Evolutionary conservation across 2,113 vertebrate species (phyloP).

Genomic region (Melanostigma gelatinosum): DNA sequence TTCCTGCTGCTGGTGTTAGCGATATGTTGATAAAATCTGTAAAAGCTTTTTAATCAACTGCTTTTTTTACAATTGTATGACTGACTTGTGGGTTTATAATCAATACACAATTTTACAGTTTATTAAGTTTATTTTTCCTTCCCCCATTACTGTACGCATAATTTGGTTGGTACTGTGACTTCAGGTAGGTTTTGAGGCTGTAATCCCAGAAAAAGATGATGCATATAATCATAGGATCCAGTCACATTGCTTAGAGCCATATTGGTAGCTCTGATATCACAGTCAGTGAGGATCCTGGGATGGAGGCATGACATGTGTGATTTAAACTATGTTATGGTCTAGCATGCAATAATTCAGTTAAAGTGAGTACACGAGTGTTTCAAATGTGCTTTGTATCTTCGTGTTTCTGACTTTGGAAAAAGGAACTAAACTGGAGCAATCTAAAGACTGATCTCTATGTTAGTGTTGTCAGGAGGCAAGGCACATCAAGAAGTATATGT

Average conservation of each 20-base stretch:
- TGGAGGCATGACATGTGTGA: neutral
- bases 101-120: neutral
- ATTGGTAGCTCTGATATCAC: neutral
- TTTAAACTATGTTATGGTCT: neutral
- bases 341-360: neutral
- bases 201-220: neutral
- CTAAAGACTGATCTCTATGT: neutral
- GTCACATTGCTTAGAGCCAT: neutral
- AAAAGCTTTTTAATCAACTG: neutral
- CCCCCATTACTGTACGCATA: neutral
- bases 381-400: conserved; percentile 2
- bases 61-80: neutral
- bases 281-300: neutral
- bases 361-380: neutral
- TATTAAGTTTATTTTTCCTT: neutral
- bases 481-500: conserved; percentile 53
- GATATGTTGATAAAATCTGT: neutral
- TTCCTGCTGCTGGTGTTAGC: neutral
- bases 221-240: neutral
- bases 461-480: conserved; percentile 18
- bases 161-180: neutral
- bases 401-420: conserved; percentile 12
- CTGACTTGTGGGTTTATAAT: neutral
- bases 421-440: conserved; percentile 46
- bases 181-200: neutral